Base-by-base conservation (phyloP, 2,797 vertebrate genomes). In the Brotula barbata region DNA sequence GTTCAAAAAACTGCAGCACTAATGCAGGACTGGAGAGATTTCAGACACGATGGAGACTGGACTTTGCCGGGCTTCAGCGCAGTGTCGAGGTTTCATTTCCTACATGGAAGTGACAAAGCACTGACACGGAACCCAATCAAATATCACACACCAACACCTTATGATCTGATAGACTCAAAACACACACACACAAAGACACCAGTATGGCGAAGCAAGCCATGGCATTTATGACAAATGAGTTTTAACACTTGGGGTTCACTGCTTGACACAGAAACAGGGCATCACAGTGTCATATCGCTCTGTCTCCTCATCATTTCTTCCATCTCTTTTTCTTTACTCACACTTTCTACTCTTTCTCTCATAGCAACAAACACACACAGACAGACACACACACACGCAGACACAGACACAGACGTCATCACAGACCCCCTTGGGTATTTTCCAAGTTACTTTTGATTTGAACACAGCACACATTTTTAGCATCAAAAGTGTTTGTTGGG, bases 221-320 rank as follows among this genome's bases (percentile, higher is more conserved):
- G 78, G 73, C 68, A 64, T 68, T 73, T 73, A 67, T 85, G 73
- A 82, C 75, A 73, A 75, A 85, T 78, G 80, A 79, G 66, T 51
- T 68, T 63, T 65, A 80, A 65, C 81, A 68, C 58, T 31, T 23
- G 77, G 77, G 69, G 75, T 70, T 75, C 77, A 41, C 55, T 7
- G 58, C 69, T 58, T 69, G 68, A 73, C 66, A 76, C 52, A 36
- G 67, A 78, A 74, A 75, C 73, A 77, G 49, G 61, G 55, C 58
- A 71, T 60, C 39, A 22, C 43, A 46, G 57, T 71, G 70, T 83
- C 77, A 60, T 62, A 71, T 73, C 59, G 64, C 44, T 60, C 25
- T 53, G 44, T 67, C 65, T 51, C 47, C 37, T 42, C 47, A 54
- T 25, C 16, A 11, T 34, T 49, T 40, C 6, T 33, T 17, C 46